Base-by-base conservation (phyloP, 2,888 invertebrate genomes). In the Cephus runcator region DNA sequence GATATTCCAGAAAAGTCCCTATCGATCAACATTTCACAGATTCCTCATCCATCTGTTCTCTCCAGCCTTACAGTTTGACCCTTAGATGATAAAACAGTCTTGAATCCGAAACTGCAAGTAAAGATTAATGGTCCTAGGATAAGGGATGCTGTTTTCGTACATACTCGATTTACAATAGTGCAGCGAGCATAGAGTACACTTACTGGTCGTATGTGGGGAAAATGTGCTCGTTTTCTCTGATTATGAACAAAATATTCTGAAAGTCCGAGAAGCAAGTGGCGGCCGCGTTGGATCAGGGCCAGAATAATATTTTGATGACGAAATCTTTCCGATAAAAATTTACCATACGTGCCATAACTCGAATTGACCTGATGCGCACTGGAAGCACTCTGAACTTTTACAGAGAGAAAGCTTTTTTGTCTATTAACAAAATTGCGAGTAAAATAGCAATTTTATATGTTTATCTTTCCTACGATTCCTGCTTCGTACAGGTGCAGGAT, bases 241-340 rank as follows among this genome's bases (percentile, higher is more conserved):
- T 83, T 81, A 76, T 75, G 68, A 34, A 56, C 36, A 31, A 78
- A 76, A 69, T 76, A 79, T 79, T 79, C 74, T 69, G 40, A 75
- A 56, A 77, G 76, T 23, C 56, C 56, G 23, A 56, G 23, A 56
- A 34, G 12, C 31, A 4, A 31, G 12, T 31, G 12, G 76, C 36
- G 76, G 31, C 75, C 11, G 11, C 73, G 40, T 81, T 84, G 84
- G 84, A 79, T 69, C 34, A 34, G 34, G 75, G 81, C 84, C 84
- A 84, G 79, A 77, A 80, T 82, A 82, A 84, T 82, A 83, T 84
- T 84, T 80, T 79, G 81, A 80, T 75, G 83, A 82, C 77, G 77
- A 69, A 33, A 40, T 33, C 23, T 69, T 34, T 74, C 12, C 71
- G 56, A 56, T 56, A 56, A 56, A 56, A 56, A 56, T 23, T 23